Percentiles rank a stretch among this genome's conserved stretches.
These are phyloP conservation scores for Pangasius macronema DNA, from an alignment of 2,797 vertebrate species.

Conservation along the genomic window DNA sequence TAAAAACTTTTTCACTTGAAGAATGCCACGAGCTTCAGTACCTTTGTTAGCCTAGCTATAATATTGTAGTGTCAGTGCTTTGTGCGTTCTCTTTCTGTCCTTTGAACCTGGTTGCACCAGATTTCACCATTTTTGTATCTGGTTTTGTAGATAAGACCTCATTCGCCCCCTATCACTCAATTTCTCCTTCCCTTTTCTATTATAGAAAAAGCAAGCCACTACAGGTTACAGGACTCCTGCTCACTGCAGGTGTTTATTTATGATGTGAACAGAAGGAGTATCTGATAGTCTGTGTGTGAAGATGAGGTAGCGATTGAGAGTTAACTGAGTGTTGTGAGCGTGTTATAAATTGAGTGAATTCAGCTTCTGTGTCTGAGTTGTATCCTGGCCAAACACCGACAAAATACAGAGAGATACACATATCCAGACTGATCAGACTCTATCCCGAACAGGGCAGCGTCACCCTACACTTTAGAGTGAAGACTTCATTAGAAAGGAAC, in stretches of 20 bases:
- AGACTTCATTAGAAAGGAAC: conserved; percentile 15
- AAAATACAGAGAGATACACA: not conserved
- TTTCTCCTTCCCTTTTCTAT: not conserved
- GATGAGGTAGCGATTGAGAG: not conserved
- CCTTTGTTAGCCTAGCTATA: not conserved
- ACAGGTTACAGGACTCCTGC: conserved; percentile 11
- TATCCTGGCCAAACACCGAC: not conserved
- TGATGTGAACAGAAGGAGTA: conserved; percentile 2
- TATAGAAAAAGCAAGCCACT: conserved; percentile 5
- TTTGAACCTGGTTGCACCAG: conserved; percentile 12
- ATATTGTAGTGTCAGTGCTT: not conserved
- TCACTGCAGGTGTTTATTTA: conserved; percentile 13
- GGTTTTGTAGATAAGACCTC: not conserved
- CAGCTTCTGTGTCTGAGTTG: not conserved
- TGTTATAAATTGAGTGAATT: conserved; percentile 4
- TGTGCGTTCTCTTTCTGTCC: conserved; percentile 4
- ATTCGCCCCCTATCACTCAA: not conserved
- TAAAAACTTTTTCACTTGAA: not conserved
- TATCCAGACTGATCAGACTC: not conserved
- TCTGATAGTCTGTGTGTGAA: conserved; percentile 12
- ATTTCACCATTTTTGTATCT: conserved; percentile 16
- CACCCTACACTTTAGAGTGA: not conserved
- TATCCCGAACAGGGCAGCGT: not conserved
- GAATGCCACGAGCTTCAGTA: not conserved
- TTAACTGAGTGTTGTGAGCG: not conserved